Conservation (phyloP, 2,888 invertebrate genomes). For the Scaptomyza flava region DNA sequence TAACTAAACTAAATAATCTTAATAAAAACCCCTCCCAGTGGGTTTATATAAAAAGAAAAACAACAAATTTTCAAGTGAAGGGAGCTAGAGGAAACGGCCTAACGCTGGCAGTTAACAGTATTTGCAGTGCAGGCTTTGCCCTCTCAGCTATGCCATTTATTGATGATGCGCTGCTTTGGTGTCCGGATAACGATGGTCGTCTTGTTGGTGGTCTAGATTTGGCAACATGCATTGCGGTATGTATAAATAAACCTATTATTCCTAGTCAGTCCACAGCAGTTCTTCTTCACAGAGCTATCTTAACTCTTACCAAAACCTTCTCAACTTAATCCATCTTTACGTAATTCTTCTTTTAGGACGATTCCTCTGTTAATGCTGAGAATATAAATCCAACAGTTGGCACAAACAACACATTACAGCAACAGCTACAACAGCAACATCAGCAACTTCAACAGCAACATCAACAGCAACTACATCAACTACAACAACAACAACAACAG, state of each 20-base stretch:
- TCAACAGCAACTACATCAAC: conserved; percentile 27
- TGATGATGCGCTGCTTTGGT: conserved; percentile 97
- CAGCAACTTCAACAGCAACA: conserved; percentile 38
- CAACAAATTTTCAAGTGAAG: conserved; percentile 56
- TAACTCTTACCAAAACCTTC: no score
- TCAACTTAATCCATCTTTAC: no score
- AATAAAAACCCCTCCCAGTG: not conserved
- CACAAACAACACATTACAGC: conserved; percentile 36
- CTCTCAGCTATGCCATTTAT: conserved; percentile 96
- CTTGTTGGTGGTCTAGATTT: conserved; percentile 91
- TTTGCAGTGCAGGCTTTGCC: conserved; percentile 84
- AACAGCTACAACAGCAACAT: conserved; percentile 32
- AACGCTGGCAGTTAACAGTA: conserved; percentile 84
- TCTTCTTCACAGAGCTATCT: no score
- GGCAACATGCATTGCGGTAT: conserved; percentile 94
- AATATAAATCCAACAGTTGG: conserved; percentile 61
- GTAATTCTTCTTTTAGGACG: conserved; percentile 38
- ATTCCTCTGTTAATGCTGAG: conserved; percentile 72
- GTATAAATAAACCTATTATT: not conserved
- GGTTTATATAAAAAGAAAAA: conserved; percentile 1
- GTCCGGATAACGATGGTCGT: conserved; percentile 97
- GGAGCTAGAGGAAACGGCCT: conserved; percentile 64
- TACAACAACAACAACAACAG: conserved; percentile 9
- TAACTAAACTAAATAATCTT: conserved; percentile 1
- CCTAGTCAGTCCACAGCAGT: no score